Conservation (phyloP, 2,888 invertebrate genomes). For the Drosophila tripunctata region DNA sequence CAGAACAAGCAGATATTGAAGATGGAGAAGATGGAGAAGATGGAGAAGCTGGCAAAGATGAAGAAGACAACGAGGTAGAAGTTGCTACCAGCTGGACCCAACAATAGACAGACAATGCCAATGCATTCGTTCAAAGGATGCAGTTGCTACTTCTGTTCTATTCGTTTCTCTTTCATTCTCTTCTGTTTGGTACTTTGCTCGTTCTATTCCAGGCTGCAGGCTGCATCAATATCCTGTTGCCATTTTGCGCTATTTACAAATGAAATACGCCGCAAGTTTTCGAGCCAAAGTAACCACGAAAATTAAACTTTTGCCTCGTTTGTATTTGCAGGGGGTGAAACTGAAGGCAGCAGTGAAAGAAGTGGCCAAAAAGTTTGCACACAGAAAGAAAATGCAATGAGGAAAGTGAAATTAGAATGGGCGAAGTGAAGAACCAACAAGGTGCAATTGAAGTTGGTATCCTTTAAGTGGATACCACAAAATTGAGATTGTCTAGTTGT, state of each 20-base stretch:
- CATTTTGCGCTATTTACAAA: slow-evolving; percentile 74
- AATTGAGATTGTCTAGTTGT: slow-evolving; percentile 14
- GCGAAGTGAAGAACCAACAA: slow-evolving; percentile 53
- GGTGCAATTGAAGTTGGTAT: slow-evolving; percentile 44
- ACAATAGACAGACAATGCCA: slow-evolving; percentile 67
- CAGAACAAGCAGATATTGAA: too few relatives aligned
- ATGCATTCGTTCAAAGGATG: slow-evolving; percentile 60
- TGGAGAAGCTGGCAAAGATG: slow-evolving; percentile 4
- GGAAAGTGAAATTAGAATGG: slow-evolving; percentile 66
- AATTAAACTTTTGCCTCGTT: slow-evolving; percentile 74
- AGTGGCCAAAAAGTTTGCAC: slow-evolving; percentile 55
- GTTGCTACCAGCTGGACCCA: slow-evolving; percentile 20
- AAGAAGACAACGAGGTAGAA: slow-evolving; percentile 1
- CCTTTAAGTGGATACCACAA: slow-evolving; percentile 42
- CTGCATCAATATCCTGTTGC: slow-evolving; percentile 74
- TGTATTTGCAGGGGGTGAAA: slow-evolving; percentile 43
- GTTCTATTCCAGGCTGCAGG: slow-evolving; percentile 37
- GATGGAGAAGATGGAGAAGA: slow-evolving; percentile 9
- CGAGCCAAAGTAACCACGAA: slow-evolving; percentile 72
- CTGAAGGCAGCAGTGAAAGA: background rate
- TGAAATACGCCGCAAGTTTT: slow-evolving; percentile 79
- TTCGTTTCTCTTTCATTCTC: background rate
- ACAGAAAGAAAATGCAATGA: slow-evolving; percentile 55
- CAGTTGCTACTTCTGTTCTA: slow-evolving; percentile 39
- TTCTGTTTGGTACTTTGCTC: background rate